These are phyloP conservation scores for Lytechinus pictus DNA, from an alignment of 35 echinoderm and acorn worm genomes.

Conservation along the genomic window DNA sequence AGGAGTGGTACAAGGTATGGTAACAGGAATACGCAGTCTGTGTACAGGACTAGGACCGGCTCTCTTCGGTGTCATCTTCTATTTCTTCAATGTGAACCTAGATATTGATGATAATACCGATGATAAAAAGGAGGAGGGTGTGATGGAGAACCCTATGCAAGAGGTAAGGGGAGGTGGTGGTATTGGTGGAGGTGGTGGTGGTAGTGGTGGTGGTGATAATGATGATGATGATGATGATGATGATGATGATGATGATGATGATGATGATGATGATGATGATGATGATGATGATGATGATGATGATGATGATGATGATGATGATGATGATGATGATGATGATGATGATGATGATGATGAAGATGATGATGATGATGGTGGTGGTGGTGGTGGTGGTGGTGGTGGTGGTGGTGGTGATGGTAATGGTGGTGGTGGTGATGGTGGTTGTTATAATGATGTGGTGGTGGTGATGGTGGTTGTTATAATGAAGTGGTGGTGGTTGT, in stretches of 20 bases:
- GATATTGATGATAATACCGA: constrained; percentile 48
- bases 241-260: neutral
- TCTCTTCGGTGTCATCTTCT: constrained; percentile 97
- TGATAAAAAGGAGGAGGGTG: neutral
- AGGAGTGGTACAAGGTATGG: constrained; percentile 97
- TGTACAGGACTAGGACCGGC: constrained; percentile 98
- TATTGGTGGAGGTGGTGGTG: neutral
- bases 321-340: constrained; percentile 5
- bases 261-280: neutral
- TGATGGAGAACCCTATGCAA: constrained; percentile 6
- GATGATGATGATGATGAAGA: neutral
- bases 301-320: neutral
- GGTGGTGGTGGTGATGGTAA: neutral
- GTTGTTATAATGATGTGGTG: neutral
- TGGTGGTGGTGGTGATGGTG: neutral
- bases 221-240: neutral
- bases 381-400: neutral
- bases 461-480: neutral
- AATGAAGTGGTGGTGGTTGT: neutral
- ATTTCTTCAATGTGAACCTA: constrained; percentile 88
- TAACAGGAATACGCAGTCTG: constrained; percentile 94
- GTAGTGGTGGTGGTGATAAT: neutral
- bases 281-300: neutral
- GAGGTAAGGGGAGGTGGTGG: neutral
- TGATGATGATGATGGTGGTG: neutral